A percentile compares a stretch with the other conserved stretches of the same genome.
Conservation (phyloP, 2,888 invertebrate genomes). For the Dynastes hyllus region DNA sequence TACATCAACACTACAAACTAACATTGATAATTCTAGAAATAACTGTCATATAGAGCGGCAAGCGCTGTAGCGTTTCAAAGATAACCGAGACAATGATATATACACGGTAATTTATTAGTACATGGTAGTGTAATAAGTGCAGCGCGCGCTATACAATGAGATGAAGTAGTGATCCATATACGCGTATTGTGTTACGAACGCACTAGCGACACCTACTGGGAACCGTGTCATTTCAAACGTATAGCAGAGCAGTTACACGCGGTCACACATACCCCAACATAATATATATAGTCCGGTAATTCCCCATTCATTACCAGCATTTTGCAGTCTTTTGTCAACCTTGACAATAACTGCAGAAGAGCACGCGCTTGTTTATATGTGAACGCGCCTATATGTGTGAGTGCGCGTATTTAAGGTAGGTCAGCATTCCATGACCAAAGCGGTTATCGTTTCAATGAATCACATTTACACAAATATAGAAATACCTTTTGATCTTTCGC, state of each 20-base stretch:
- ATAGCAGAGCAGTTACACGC: slow-evolving; percentile 17
- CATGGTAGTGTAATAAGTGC: slow-evolving; percentile 36
- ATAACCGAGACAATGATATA: slow-evolving; percentile 36
- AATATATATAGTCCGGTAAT: slow-evolving; percentile 46
- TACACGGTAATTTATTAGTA: slow-evolving; percentile 24
- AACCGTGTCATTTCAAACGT: slow-evolving; percentile 42
- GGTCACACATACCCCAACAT: slow-evolving; percentile 5
- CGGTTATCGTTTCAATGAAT: slow-evolving; percentile 68
- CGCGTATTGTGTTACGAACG: slow-evolving; percentile 41
- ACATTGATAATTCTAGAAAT: slow-evolving; percentile 1
- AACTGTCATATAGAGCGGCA: background rate
- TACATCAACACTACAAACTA: background rate
- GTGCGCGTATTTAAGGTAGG: slow-evolving; percentile 63
- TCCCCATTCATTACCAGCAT: slow-evolving; percentile 50
- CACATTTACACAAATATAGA: slow-evolving; percentile 67
- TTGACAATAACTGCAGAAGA: slow-evolving; percentile 63
- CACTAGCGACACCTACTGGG: slow-evolving; percentile 50
- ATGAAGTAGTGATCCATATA: slow-evolving; percentile 49
- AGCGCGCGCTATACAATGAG: slow-evolving; percentile 32
- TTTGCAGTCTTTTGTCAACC: slow-evolving; percentile 58
- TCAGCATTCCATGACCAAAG: slow-evolving; percentile 68
- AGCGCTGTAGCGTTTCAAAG: slow-evolving; percentile 28
- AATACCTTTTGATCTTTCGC: slow-evolving; percentile 58
- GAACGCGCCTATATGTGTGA: background rate
- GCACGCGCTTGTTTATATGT: slow-evolving; percentile 59